These are phyloP conservation scores for Isichthys henryi DNA, from an alignment of 2,113 vertebrate genomes.

Conservation along the genomic window DNA sequence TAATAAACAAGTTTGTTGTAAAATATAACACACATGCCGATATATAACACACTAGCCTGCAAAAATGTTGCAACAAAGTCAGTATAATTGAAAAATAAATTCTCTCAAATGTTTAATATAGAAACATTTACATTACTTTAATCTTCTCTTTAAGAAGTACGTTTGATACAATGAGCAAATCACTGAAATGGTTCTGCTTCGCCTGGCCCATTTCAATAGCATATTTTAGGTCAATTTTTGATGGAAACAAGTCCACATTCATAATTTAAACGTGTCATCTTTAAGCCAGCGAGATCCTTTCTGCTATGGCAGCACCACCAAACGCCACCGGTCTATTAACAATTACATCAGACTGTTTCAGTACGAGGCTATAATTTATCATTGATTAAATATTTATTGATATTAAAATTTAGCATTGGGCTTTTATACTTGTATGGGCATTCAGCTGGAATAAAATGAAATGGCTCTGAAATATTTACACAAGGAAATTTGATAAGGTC, in stretches of 20 bases:
- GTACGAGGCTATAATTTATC: constrained; percentile 42
- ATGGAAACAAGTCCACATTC: constrained; percentile 33
- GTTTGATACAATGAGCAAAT: not conserved
- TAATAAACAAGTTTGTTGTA: not conserved
- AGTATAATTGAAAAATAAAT: not conserved
- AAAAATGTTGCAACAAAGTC: not conserved
- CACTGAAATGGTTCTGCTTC: constrained; percentile 28
- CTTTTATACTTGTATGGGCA: constrained; percentile 30
- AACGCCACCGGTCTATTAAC: constrained; percentile 45
- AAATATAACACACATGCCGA: not conserved
- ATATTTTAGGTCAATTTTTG: constrained; percentile 46
- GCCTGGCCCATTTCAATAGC: constrained; percentile 28
- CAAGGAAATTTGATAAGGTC: constrained; percentile 44
- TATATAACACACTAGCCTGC: not conserved
- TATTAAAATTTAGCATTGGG: constrained; percentile 48
- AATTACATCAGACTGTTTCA: constrained; percentile 37
- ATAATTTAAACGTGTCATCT: constrained; percentile 47
- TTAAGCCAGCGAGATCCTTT: constrained; percentile 30
- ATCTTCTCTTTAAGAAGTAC: not conserved
- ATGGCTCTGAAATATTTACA: constrained; percentile 49
- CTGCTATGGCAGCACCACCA: constrained; percentile 26
- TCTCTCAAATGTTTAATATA: not conserved
- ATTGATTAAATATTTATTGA: constrained; percentile 46
- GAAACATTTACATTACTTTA: not conserved
- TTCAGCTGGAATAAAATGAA: constrained; percentile 43